Evolutionary conservation across 2,888 invertebrate genomes (phyloP), one percentile per base, ranked within the genome.

Genomic region (Drosophila algonquin): DNA sequence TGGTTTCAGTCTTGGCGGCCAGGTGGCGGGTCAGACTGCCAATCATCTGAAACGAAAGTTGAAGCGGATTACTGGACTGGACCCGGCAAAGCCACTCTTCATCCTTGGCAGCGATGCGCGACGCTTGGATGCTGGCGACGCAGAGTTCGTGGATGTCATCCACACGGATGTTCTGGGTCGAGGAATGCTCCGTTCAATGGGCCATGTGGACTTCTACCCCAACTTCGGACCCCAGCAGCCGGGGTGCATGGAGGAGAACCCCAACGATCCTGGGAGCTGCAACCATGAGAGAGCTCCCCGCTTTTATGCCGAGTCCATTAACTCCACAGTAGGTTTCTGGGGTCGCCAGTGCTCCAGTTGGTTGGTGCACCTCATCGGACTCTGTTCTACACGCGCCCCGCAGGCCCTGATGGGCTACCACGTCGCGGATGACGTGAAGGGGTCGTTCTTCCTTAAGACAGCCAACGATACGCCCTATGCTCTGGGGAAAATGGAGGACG

Each of bases 1-100:
- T 52, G 95, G 95, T 0, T 95, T 95, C 81, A 95, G 95, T 84
- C 92, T 95, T 14, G 95, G 95, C 0, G 95, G 93, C 0, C 95
- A 95, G 70, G 92, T 93, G 0, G 93, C 94, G 0, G 95, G 95
- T 0, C 93, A 91, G 58, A 91, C 93, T 0, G 92, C 93, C 5
- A 93, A 93, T 75, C 93, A 93, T 86, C 58, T 94, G 32, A 92
- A 90, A 27, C 93, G 94, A 9, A 90, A 77, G 40, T 83, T 95
- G 27, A 90, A 91, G 1, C 92, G 94, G 62, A 93, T 95, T 47
- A 94, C 94, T 55, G 95, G 94, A 2, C 86, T 95, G n/a, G 95
- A 95, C 86, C 95, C 95, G 0, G 95, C 95, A 0, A 91, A 94
- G 81, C 95, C 95, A 0, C 80, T 95, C 8, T 95, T 95, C 76